Evolutionary conservation across 2,888 invertebrate genomes (phyloP).

Genomic region (Liposcelis brunnea): DNA sequence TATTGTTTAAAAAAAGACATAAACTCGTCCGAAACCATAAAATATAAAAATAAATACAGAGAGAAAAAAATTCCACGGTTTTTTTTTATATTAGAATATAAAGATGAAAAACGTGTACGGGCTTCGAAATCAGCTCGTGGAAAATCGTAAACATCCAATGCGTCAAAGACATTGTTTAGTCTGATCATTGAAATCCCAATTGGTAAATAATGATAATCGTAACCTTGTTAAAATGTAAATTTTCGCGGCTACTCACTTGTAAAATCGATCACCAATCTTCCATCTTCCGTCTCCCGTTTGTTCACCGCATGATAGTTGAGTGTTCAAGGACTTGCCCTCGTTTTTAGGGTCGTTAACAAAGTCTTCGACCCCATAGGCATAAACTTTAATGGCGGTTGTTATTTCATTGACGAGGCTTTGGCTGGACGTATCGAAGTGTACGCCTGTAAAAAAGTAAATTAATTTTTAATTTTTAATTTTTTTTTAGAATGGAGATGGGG

Average conservation of each 20-base stretch:
- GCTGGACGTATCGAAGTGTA: conserved; percentile 80
- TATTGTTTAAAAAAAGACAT: too few relatives aligned
- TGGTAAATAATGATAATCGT: not conserved
- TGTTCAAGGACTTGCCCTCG: conserved; percentile 46
- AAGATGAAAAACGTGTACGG: too few relatives aligned
- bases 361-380: conserved; percentile 77
- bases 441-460: conserved; percentile 37
- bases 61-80: not conserved
- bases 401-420: conserved; percentile 69
- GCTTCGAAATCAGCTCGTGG: too few relatives aligned
- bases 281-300: conserved; percentile 54
- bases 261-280: conserved; percentile 64
- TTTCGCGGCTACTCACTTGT: conserved; percentile 32
- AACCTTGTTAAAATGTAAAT: conserved; percentile 1
- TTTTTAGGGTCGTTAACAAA: conserved; percentile 62
- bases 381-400: conserved; percentile 76
- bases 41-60: not conserved
- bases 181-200: too few relatives aligned
- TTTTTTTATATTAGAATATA: too few relatives aligned
- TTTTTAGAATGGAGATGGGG: not conserved
- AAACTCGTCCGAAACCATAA: not conserved
- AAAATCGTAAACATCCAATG: too few relatives aligned
- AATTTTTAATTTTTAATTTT: not conserved
- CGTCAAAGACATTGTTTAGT: too few relatives aligned
- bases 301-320: conserved; percentile 63